phyloP scores from a whole-genome alignment of 1,140 invertebrate genomes.

The Papilio aristodemus region DNA sequence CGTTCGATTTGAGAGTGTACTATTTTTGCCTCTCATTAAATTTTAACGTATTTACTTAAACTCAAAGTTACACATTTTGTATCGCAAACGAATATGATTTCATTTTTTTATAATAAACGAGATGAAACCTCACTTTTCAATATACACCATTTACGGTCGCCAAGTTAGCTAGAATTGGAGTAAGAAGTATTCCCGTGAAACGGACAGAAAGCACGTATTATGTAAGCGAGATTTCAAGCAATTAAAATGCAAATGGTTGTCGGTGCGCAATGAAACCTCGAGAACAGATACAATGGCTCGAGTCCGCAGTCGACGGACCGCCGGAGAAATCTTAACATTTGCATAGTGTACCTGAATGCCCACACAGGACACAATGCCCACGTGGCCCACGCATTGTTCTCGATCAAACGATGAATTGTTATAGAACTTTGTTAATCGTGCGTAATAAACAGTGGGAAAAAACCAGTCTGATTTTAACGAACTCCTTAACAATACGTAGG shows the following conservation, averaged over 20 bases:
- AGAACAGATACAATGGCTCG: slow-evolving; percentile 59
- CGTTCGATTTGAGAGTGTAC: no score
- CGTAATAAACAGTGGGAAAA: slow-evolving; percentile 4
- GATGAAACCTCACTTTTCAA: not conserved
- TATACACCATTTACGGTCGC: not conserved
- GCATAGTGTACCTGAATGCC: slow-evolving; percentile 55
- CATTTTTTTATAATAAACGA: not conserved
- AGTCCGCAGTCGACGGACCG: slow-evolving; percentile 40
- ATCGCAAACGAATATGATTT: no score
- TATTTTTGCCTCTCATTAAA: no score
- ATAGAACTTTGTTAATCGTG: slow-evolving; percentile 45
- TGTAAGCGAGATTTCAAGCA: slow-evolving; percentile 57
- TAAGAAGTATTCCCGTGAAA: slow-evolving; percentile 5
- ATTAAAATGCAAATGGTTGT: slow-evolving; percentile 66
- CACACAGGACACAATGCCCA: slow-evolving; percentile 48
- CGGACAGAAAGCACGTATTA: slow-evolving; percentile 34
- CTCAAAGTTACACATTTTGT: no score
- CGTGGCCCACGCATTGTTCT: slow-evolving; percentile 49
- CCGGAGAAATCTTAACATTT: slow-evolving; percentile 62
- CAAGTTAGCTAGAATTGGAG: not conserved
- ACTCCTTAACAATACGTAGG: slow-evolving; percentile 1
- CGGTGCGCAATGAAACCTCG: slow-evolving; percentile 60
- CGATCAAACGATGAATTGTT: slow-evolving; percentile 40
- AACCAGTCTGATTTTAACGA: not conserved
- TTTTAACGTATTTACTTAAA: no score